Conservation (phyloP, 2,113 vertebrate species). For the Tyrannus savana region DNA sequence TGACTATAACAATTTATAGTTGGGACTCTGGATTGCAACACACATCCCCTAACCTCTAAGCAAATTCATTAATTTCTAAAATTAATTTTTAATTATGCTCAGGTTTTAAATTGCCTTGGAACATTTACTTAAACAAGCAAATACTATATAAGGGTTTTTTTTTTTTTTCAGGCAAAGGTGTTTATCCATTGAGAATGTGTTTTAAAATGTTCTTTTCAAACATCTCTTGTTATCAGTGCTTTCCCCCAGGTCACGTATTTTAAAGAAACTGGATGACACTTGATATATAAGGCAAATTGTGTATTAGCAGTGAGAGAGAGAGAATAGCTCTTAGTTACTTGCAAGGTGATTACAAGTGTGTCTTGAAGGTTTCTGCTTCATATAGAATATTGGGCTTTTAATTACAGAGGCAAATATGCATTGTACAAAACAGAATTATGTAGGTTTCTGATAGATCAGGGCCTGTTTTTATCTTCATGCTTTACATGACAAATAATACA, state of each 20-base stretch:
- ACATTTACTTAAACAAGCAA: neutral
- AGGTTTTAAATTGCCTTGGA: neutral
- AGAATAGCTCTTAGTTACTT: neutral
- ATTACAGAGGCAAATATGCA: neutral
- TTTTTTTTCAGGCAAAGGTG: neutral
- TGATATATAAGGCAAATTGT: neutral
- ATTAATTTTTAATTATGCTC: neutral
- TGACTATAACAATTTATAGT: neutral
- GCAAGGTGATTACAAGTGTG: neutral
- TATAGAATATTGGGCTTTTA: neutral
- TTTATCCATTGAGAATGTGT: neutral
- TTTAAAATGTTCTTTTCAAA: neutral
- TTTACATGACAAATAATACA: neutral
- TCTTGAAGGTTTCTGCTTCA: neutral
- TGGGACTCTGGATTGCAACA: neutral
- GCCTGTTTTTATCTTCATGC: neutral
- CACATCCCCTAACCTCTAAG: neutral
- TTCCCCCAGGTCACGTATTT: neutral
- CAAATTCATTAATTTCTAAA: neutral
- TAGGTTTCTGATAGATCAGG: neutral
- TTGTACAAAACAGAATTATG: neutral
- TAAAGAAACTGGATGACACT: neutral
- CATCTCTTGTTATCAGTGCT: neutral
- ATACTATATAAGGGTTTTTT: neutral
- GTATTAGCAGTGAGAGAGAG: neutral